Evolutionary conservation across 2,888 invertebrate species (phyloP).

Genomic region (Caradrina kadenii): DNA sequence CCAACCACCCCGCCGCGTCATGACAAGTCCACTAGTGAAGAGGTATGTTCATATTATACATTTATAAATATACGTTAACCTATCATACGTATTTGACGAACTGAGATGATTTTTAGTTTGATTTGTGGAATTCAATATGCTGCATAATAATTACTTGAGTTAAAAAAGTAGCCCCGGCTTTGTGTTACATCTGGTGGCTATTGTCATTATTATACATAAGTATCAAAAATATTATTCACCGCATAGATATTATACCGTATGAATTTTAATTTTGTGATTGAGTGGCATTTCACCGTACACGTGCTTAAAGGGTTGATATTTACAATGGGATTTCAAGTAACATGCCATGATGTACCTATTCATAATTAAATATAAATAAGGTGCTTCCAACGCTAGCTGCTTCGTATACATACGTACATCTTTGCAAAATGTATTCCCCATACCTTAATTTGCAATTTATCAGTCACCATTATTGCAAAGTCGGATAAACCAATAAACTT

Average conservation of each 20-base stretch:
- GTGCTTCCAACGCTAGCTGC: slow-evolving; percentile 71
- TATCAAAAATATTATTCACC: slow-evolving; percentile 33
- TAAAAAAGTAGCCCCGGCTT: slow-evolving; percentile 53
- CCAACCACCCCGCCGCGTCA: slow-evolving; percentile 96
- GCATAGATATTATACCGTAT: slow-evolving; percentile 21
- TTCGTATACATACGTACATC: slow-evolving; percentile 40
- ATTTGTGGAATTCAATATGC: slow-evolving; percentile 24
- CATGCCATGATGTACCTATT: slow-evolving; percentile 62
- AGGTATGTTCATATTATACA: slow-evolving; percentile 92
- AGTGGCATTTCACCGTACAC: slow-evolving; percentile 68
- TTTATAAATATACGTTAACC: slow-evolving; percentile 7
- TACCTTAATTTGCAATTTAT: slow-evolving; percentile 58
- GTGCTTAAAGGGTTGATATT: slow-evolving; percentile 68
- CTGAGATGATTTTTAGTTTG: slow-evolving; percentile 23
- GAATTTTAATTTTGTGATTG: slow-evolving; percentile 40
- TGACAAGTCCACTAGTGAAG: slow-evolving; percentile 98
- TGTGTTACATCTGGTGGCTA: slow-evolving; percentile 51
- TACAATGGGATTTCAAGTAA: slow-evolving; percentile 62
- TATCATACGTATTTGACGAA: slow-evolving; percentile 27
- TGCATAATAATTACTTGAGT: slow-evolving; percentile 15
- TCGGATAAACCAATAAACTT: slow-evolving; percentile 60
- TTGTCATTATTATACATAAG: slow-evolving; percentile 39
- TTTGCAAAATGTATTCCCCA: slow-evolving; percentile 43
- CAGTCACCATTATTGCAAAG: slow-evolving; percentile 60
- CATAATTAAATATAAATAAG: slow-evolving; percentile 65